Evolutionary conservation across 2,797 vertebrate species (phyloP).

Genomic region (Eptatretus atami): DNA sequence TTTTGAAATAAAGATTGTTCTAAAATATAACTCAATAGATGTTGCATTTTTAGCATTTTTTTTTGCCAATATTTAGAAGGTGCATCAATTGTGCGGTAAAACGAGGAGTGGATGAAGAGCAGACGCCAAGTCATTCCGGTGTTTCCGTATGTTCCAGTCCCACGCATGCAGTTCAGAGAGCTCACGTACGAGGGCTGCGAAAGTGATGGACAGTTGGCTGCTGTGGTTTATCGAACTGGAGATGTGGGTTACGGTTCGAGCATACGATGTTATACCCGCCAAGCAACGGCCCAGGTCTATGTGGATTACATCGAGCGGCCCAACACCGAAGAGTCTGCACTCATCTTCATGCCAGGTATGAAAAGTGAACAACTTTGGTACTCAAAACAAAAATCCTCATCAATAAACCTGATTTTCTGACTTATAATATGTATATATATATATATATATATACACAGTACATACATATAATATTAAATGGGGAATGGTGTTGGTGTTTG

Average conservation of each 20-base stretch:
- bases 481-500: too few species aligned
- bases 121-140: neutral
- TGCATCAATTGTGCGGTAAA: too few species aligned
- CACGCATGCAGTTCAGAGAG: slow-evolving; percentile 57
- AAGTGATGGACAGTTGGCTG: slow-evolving; percentile 25
- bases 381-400: too few species aligned
- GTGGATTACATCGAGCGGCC: slow-evolving; percentile 58
- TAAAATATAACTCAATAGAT: too few species aligned
- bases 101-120: too few species aligned
- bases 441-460: too few species aligned
- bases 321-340: slow-evolving; percentile 38
- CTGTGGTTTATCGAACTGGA: slow-evolving; percentile 30
- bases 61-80: too few species aligned
- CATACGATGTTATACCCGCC: slow-evolving; percentile 54
- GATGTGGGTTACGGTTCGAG: slow-evolving; percentile 33
- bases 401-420: too few species aligned
- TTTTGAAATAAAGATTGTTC: too few species aligned
- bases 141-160: slow-evolving; percentile 20
- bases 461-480: too few species aligned
- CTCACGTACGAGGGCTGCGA: slow-evolving; percentile 27
- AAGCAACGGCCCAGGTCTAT: slow-evolving; percentile 53
- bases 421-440: too few species aligned
- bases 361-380: neutral
- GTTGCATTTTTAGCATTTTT: too few species aligned
- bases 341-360: slow-evolving; percentile 52